These are phyloP conservation scores for Sclerurus mexicanus DNA, from an alignment of 2,113 vertebrate genomes.

Conservation along the genomic window DNA sequence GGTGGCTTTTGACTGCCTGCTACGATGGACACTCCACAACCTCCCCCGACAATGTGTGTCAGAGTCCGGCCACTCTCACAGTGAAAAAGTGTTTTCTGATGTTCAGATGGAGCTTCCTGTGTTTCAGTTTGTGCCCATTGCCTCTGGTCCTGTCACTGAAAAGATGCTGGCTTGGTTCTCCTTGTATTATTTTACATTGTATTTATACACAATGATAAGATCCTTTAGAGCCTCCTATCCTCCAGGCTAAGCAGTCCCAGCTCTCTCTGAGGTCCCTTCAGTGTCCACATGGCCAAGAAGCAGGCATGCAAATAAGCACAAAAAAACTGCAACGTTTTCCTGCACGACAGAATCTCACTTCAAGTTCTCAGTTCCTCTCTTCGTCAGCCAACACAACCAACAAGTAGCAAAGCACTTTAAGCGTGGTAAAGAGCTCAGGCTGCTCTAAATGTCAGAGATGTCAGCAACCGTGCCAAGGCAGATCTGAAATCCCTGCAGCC, in stretches of 20 bases:
- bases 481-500: not conserved
- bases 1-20: not conserved
- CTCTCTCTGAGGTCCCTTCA: not conserved
- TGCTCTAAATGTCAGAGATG: not conserved
- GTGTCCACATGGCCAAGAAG: not conserved
- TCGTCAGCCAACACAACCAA: not conserved
- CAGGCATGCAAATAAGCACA: not conserved
- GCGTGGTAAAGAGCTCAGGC: not conserved
- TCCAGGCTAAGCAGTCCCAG: not conserved
- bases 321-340: not conserved
- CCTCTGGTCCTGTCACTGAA: not conserved
- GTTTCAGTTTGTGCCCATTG: not conserved
- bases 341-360: not conserved
- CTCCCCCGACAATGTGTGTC: not conserved
- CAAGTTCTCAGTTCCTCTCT: not conserved
- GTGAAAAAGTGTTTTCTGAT: not conserved
- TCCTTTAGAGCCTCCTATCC: not conserved
- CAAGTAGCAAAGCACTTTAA: not conserved
- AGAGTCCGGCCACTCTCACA: rapidly evolving
- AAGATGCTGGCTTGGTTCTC: not conserved
- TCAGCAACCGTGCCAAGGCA: not conserved
- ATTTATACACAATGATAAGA: not conserved
- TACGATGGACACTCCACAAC: not conserved
- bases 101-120: not conserved
- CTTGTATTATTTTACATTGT: not conserved